Conservation (phyloP, 2,888 invertebrate species). For the Eilema caniola region DNA sequence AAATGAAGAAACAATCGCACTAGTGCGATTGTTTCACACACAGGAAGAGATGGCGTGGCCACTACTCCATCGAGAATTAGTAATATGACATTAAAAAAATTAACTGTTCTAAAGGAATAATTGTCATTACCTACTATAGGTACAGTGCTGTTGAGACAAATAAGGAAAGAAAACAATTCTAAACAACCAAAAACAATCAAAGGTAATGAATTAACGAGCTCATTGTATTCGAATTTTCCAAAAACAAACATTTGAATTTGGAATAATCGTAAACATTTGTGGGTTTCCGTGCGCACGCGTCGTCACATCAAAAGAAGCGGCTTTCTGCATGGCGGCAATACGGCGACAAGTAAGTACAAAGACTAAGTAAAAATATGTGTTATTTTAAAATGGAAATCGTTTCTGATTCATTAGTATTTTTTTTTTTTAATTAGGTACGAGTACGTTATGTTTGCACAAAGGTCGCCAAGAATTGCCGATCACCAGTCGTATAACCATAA, state of each 20-base stretch:
- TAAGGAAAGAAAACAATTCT: conserved; percentile 15
- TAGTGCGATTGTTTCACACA: no score
- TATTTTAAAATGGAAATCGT: neutral
- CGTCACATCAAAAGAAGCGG: conserved; percentile 67
- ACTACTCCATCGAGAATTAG: neutral
- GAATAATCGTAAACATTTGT: conserved; percentile 65
- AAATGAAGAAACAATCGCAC: no score
- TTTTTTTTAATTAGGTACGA: no score
- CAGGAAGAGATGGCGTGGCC: no score
- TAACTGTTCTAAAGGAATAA: neutral
- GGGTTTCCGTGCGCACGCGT: conserved; percentile 78
- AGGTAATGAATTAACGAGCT: conserved; percentile 55
- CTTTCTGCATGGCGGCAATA: conserved; percentile 61
- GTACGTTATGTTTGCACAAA: no score
- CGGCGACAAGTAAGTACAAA: conserved; percentile 55
- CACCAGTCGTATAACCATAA: neutral
- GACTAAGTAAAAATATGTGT: conserved; percentile 39
- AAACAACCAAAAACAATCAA: conserved; percentile 40
- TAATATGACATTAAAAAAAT: neutral
- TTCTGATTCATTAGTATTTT: neutral
- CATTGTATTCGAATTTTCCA: conserved; percentile 65
- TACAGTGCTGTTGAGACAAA: neutral
- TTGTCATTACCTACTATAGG: neutral
- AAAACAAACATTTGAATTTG: conserved; percentile 65
- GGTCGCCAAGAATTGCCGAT: no score